Evolutionary conservation across 2,888 invertebrate species (phyloP).

Genomic region (Dysmachus trigonus): DNA sequence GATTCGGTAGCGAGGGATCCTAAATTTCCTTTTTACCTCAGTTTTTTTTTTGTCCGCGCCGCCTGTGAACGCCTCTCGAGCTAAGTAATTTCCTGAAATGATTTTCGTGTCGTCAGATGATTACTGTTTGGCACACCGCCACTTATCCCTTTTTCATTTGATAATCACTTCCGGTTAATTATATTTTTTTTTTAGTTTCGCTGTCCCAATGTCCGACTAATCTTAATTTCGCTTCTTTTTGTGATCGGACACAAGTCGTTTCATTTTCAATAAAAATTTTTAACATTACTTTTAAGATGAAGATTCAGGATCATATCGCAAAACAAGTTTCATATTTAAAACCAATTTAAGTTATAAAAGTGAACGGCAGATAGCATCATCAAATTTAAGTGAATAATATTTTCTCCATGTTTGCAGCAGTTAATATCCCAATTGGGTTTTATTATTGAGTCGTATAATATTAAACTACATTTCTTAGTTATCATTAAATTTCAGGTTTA

Average conservation of each 20-base stretch:
- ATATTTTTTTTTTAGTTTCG: background rate
- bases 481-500: background rate
- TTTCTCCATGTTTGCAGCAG: background rate
- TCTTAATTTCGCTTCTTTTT: background rate
- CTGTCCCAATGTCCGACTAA: background rate
- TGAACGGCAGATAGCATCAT: background rate
- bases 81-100: conserved; percentile 33
- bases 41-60: conserved; percentile 20
- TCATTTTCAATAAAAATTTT: background rate
- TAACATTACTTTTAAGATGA: background rate
- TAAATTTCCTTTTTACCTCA: background rate
- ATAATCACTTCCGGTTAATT: conserved; percentile 33
- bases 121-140: conserved; percentile 27
- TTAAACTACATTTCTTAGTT: background rate
- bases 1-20: conserved; percentile 36
- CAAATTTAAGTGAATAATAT: background rate
- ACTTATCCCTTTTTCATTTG: conserved; percentile 16
- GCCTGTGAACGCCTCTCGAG: background rate
- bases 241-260: background rate
- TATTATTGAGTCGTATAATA: background rate
- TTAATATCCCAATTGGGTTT: background rate
- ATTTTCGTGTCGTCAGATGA: conserved; percentile 44
- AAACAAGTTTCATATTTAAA: background rate
- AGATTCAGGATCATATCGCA: background rate
- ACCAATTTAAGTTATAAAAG: background rate